phyloP scores from a whole-genome alignment of 2,113 vertebrate genomes.

The Heterotis niloticus region DNA sequence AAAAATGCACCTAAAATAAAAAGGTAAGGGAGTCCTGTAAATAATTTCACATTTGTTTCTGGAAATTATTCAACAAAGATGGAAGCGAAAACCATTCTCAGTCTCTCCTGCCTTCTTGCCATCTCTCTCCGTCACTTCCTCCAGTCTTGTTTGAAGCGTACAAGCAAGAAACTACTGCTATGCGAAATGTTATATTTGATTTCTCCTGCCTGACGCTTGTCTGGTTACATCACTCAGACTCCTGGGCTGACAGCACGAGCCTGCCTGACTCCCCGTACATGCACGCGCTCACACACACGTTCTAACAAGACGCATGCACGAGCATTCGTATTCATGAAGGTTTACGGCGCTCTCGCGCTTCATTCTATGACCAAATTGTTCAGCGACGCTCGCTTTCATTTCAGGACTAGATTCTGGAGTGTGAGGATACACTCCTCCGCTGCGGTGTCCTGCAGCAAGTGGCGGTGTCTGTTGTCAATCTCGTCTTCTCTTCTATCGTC shows the following conservation, averaged over 20 bases:
- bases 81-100: neutral
- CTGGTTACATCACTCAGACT: neutral
- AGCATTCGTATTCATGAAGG: too few relatives aligned
- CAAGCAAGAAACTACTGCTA: neutral
- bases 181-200: neutral
- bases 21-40: neutral
- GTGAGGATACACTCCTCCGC: neutral
- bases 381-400: too few relatives aligned
- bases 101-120: slow-evolving; percentile 18
- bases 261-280: neutral
- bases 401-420: neutral
- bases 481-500: neutral
- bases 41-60: neutral
- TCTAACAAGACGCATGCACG: neutral
- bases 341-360: too few relatives aligned
- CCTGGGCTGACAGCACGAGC: neutral
- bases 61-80: slow-evolving; percentile 5
- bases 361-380: too few relatives aligned
- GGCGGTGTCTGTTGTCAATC: neutral
- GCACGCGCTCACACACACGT: neutral
- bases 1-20: neutral
- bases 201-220: neutral
- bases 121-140: neutral
- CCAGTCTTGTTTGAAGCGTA: neutral
- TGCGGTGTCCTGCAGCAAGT: too few relatives aligned